A percentile compares a stretch with the other conserved stretches of the same genome.
Conservation (phyloP, 2,888 invertebrate genomes). For the Pogonocherus hispidulus region DNA sequence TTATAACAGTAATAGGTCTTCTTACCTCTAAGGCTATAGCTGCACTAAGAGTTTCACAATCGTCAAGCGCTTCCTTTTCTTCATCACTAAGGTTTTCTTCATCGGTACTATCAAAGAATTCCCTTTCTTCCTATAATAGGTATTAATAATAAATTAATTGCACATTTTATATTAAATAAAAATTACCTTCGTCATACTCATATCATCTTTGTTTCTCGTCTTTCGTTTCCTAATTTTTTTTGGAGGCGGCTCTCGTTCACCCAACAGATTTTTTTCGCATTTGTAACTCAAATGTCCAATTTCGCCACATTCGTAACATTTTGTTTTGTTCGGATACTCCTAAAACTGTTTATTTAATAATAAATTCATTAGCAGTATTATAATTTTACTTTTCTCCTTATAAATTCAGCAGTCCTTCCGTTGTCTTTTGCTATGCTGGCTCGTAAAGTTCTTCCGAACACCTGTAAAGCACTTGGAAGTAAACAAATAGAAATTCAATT, state of each 20-base stretch:
- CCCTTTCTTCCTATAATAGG: conserved; percentile 55
- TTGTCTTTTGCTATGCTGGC: conserved; percentile 83
- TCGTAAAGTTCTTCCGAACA: conserved; percentile 80
- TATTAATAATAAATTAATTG: no score
- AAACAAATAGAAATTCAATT: neutral
- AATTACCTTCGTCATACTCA: conserved; percentile 50
- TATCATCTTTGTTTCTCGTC: conserved; percentile 52
- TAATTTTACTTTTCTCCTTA: conserved; percentile 69
- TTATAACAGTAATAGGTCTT: no score
- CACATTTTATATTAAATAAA: neutral
- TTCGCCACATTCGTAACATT: conserved; percentile 84
- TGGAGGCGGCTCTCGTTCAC: conserved; percentile 77
- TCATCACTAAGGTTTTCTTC: conserved; percentile 62
- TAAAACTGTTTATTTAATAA: conserved; percentile 44
- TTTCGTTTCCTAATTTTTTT: conserved; percentile 69
- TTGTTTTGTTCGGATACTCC: conserved; percentile 79
- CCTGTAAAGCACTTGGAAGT: conserved; percentile 63
- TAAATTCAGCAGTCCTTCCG: conserved; percentile 80
- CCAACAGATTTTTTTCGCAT: conserved; percentile 79
- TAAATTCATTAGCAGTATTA: conserved; percentile 10
- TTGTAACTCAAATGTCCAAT: conserved; percentile 80
- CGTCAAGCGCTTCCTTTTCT: conserved; percentile 58
- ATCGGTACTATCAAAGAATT: conserved; percentile 60
- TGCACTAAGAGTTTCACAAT: conserved; percentile 75
- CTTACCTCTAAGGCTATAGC: conserved; percentile 76